Evolutionary conservation across 35 echinoderm and acorn worm genomes (phyloP).

Genomic region (Nesometra sesokonis): DNA sequence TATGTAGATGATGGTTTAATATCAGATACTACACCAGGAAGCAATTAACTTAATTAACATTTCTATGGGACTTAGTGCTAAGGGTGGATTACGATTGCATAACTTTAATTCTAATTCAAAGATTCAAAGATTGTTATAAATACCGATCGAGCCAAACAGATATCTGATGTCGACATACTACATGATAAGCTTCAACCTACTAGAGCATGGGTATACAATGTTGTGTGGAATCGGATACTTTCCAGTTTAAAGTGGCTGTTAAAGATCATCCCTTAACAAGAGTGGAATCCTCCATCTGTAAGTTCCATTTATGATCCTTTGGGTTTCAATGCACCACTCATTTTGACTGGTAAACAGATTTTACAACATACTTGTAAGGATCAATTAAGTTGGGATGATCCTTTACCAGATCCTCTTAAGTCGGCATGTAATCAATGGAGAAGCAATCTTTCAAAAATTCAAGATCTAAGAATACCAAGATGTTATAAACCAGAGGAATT

Average conservation of each 20-base stretch:
- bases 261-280: constrained; percentile 34
- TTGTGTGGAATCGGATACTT: constrained; percentile 36
- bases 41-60: constrained; percentile 25
- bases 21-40: constrained; percentile 26
- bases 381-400: constrained; percentile 17
- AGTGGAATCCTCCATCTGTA: constrained; percentile 23
- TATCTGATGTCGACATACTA: too few species aligned
- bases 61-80: too few species aligned
- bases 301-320: constrained; percentile 34
- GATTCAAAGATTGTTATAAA: too few species aligned
- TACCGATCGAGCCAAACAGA: too few species aligned
- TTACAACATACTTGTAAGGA: constrained; percentile 33
- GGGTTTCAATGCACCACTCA: constrained; percentile 12
- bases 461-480: too few species aligned
- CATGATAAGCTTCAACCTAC: too few species aligned
- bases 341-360: constrained; percentile 32
- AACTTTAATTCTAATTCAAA: too few species aligned
- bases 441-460: constrained; percentile 10
- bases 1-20: constrained; percentile 52
- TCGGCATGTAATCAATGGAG: constrained; percentile 42
- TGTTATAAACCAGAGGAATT: too few species aligned
- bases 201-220: constrained; percentile 35
- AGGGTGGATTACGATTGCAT: too few species aligned
- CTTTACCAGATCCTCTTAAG: constrained; percentile 22
- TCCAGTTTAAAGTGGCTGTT: constrained; percentile 25